These are phyloP conservation scores for Orchesellides sinensis DNA, from an alignment of 2,888 invertebrate genomes.

Conservation along the genomic window DNA sequence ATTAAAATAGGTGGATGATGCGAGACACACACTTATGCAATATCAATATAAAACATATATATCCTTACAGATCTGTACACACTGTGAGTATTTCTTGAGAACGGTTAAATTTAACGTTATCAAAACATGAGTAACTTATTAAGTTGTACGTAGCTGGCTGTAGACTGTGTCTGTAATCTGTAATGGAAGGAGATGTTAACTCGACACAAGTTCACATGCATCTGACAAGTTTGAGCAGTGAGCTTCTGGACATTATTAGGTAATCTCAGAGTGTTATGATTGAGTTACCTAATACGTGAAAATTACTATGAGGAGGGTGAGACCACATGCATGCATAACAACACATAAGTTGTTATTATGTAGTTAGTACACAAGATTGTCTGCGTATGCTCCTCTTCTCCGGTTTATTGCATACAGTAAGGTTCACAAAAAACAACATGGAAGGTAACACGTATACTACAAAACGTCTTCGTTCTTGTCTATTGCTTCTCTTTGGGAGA, in stretches of 20 bases:
- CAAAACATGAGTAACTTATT: no score
- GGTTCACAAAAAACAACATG: not conserved
- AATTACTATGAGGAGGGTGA: slow-evolving; percentile 47
- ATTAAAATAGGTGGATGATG: no score
- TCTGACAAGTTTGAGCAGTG: slow-evolving; percentile 48
- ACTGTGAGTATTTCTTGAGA: no score
- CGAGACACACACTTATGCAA: no score
- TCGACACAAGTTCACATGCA: slow-evolving; percentile 51
- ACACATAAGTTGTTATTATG: slow-evolving; percentile 11
- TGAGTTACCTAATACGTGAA: slow-evolving; percentile 30
- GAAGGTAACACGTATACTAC: not conserved
- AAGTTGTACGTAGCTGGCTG: no score
- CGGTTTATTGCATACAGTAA: not conserved
- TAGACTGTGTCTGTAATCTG: no score
- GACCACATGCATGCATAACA: slow-evolving; percentile 52
- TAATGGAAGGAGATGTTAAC: slow-evolving; percentile 43
- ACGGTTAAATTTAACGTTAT: no score
- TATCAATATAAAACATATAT: no score
- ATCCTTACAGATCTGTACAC: no score
- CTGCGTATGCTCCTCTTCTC: slow-evolving; percentile 12
- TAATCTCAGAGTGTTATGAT: slow-evolving; percentile 28
- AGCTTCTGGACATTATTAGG: slow-evolving; percentile 64
- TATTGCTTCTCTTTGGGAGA: not conserved
- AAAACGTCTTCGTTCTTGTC: not conserved
- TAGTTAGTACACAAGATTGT: slow-evolving; percentile 10